These are phyloP conservation scores for Platysteira castanea DNA, from an alignment of 2,113 vertebrate species.

Conservation along the genomic window DNA sequence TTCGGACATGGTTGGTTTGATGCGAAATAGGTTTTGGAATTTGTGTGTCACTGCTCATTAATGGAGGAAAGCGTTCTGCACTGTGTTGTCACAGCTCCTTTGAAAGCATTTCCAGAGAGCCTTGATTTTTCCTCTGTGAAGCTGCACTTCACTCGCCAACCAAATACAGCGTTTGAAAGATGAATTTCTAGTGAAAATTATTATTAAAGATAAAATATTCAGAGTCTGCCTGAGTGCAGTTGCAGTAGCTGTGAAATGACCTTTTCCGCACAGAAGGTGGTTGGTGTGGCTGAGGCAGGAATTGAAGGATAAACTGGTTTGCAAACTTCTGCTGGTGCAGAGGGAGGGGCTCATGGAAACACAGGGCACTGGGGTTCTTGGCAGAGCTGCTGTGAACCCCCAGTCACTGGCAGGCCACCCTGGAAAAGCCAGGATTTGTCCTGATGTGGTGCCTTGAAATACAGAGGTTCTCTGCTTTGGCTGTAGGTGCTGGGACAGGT, in stretches of 20 bases:
- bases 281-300: neutral
- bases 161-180: neutral
- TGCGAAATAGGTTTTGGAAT: constrained; percentile 4
- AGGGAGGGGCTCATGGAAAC: neutral
- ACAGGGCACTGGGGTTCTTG: neutral
- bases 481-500: neutral
- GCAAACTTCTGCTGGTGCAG: neutral
- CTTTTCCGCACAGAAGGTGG: neutral
- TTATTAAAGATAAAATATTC: constrained; percentile 6
- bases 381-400: neutral
- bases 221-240: neutral
- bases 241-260: neutral
- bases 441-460: neutral
- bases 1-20: neutral
- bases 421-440: neutral
- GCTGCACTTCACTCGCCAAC: neutral
- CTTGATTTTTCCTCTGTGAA: constrained; percentile 9
- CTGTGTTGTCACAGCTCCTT: neutral
- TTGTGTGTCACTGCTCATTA: neutral
- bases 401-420: neutral
- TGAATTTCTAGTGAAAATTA: constrained; percentile 5
- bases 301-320: neutral
- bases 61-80: neutral
- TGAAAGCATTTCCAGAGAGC: neutral
- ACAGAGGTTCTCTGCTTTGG: neutral